These are phyloP conservation scores for Andrena flavipes DNA, from an alignment of 2,888 invertebrate species.

Conservation along the genomic window DNA sequence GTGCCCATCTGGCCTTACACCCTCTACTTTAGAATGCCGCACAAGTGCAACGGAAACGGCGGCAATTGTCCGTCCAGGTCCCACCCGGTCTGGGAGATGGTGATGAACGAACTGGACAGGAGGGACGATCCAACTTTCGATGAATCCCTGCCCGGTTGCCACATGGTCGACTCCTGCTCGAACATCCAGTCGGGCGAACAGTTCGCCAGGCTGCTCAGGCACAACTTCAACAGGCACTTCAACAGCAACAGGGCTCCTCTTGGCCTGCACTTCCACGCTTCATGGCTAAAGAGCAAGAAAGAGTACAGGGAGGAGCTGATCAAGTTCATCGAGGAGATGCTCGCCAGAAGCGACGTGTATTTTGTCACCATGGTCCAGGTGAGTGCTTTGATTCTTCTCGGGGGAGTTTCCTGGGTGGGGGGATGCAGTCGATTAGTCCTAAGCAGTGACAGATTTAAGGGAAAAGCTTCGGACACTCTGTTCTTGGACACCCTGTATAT, in stretches of 20 bases:
- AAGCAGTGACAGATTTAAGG: not conserved
- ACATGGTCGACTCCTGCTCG: conserved; percentile 97
- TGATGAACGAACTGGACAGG: conserved; percentile 97
- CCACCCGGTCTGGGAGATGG: conserved; percentile 98
- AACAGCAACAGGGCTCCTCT: conserved; percentile 96
- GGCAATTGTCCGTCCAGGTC: conserved; percentile 95
- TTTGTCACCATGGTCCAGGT: conserved; percentile 94
- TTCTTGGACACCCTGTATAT: too few relatives aligned
- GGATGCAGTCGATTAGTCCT: not conserved
- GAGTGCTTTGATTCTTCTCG: conserved; percentile 34
- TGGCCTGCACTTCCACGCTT: conserved; percentile 97
- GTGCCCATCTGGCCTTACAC: conserved; percentile 99
- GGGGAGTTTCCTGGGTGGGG: not conserved
- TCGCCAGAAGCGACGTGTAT: conserved; percentile 95
- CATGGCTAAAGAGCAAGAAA: conserved; percentile 97
- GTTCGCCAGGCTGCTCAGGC: conserved; percentile 94
- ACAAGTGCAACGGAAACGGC: conserved; percentile 97
- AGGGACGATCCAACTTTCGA: conserved; percentile 97
- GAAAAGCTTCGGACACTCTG: too few relatives aligned
- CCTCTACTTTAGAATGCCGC: conserved; percentile 97
- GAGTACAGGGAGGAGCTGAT: conserved; percentile 96
- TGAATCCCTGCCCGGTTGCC: conserved; percentile 96
- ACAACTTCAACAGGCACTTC: conserved; percentile 98
- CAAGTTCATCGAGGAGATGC: conserved; percentile 97
- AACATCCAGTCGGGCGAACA: conserved; percentile 96